Percentiles rank a stretch among this genome's conserved stretches.
Conservation (phyloP, 2,797 vertebrate species). For the Leptatherina wallacei region DNA sequence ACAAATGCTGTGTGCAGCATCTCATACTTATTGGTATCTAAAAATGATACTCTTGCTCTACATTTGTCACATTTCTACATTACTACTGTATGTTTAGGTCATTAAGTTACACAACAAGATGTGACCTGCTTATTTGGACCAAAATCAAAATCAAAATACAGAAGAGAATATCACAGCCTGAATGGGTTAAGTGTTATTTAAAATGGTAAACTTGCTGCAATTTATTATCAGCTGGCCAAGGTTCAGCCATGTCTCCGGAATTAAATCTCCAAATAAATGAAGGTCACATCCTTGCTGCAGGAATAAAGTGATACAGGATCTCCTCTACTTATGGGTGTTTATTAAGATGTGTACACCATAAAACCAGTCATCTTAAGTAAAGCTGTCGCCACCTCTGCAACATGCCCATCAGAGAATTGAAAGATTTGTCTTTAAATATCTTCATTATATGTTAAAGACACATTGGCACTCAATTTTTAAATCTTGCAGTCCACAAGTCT, state of each 20-base stretch:
- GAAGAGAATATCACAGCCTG: neutral
- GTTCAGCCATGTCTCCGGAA: neutral
- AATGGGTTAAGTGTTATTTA: neutral
- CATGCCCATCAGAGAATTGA: neutral
- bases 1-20: slow-evolving; percentile 1
- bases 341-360: neutral
- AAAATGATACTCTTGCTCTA: slow-evolving; percentile 21
- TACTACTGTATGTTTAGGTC: neutral
- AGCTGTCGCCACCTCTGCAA: neutral
- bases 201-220: neutral
- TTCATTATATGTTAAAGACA: neutral
- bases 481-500: neutral
- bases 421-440: neutral
- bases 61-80: neutral
- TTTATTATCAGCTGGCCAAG: neutral
- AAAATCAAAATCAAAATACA: neutral
- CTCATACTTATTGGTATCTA: neutral
- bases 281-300: slow-evolving; percentile 1
- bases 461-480: slow-evolving; percentile 6
- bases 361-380: neutral
- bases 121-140: neutral
- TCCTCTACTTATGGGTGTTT: neutral
- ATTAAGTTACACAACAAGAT: neutral
- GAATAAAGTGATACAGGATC: neutral
- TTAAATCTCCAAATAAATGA: slow-evolving; percentile 9